A percentile compares a stretch with the other conserved stretches of the same genome.
Evolutionary conservation across 2,888 invertebrate genomes (phyloP).

Genomic region (Cryptus viduatorius): DNA sequence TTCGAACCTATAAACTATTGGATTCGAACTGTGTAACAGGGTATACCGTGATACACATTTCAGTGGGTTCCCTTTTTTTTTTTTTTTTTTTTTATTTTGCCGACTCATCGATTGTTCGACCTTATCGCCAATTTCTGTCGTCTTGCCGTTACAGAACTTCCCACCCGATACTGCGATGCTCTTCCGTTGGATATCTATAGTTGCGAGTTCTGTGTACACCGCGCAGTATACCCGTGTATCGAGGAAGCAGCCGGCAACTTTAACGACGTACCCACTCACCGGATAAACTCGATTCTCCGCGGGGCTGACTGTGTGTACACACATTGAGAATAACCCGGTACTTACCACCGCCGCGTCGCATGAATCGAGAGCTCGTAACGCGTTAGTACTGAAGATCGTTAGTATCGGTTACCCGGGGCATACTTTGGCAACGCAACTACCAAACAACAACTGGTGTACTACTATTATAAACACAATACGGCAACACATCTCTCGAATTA

Average conservation of each 20-base stretch:
- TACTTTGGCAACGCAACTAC: slow-evolving; percentile 33
- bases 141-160: slow-evolving; percentile 5
- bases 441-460: slow-evolving; percentile 3
- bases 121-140: slow-evolving; percentile 14
- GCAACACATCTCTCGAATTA: slow-evolving; percentile 40
- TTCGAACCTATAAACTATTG: too few species aligned
- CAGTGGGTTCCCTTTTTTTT: background rate
- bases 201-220: background rate
- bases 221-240: background rate
- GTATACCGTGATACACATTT: background rate
- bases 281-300: slow-evolving; percentile 43
- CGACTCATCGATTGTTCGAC: background rate
- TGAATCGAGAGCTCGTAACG: slow-evolving; percentile 39
- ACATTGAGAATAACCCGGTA: slow-evolving; percentile 25
- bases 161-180: background rate
- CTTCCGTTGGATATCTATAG: background rate
- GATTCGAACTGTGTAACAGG: too few species aligned
- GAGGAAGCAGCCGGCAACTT: slow-evolving; percentile 25
- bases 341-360: slow-evolving; percentile 25
- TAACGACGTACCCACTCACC: slow-evolving; percentile 44
- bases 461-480: slow-evolving; percentile 8
- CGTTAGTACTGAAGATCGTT: slow-evolving; percentile 36
- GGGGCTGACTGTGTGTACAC: background rate
- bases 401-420: slow-evolving; percentile 52
- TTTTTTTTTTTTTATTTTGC: background rate